phyloP scores from a whole-genome alignment of 2,113 vertebrate genomes.

The Ardeotis arabs region DNA sequence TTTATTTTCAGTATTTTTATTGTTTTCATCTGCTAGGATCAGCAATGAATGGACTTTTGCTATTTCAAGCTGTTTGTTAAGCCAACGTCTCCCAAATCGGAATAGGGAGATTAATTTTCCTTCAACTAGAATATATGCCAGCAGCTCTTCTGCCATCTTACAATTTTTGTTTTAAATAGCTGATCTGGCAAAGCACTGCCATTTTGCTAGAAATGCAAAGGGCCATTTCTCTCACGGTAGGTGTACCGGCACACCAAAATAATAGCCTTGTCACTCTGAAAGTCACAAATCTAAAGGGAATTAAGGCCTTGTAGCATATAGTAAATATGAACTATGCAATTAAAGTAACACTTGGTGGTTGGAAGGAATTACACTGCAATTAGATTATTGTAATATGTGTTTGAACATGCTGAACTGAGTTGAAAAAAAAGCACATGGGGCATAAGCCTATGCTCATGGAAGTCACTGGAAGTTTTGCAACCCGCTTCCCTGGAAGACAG shows the following conservation, averaged over 20 bases:
- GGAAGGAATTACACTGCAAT: conserved; percentile 31
- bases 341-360: conserved; percentile 19
- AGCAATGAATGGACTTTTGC: not conserved
- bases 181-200: not conserved
- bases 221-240: not conserved
- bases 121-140: not conserved
- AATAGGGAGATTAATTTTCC: not conserved
- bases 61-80: not conserved
- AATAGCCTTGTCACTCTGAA: conserved; percentile 32
- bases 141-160: not conserved
- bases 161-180: not conserved
- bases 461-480: not conserved
- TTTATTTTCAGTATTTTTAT: conserved; percentile 43
- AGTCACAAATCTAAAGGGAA: conserved; percentile 13
- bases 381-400: conserved; percentile 11
- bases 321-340: conserved; percentile 17
- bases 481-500: not conserved
- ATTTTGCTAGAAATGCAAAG: not conserved
- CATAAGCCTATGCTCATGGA: not conserved
- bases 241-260: not conserved
- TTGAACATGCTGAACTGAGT: not conserved
- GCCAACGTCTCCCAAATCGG: not conserved
- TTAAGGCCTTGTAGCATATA: not conserved
- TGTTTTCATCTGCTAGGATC: conserved; percentile 34
- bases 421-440: not conserved